phyloP scores from a whole-genome alignment of 1,140 invertebrate species.

The Anastrepha ludens region DNA sequence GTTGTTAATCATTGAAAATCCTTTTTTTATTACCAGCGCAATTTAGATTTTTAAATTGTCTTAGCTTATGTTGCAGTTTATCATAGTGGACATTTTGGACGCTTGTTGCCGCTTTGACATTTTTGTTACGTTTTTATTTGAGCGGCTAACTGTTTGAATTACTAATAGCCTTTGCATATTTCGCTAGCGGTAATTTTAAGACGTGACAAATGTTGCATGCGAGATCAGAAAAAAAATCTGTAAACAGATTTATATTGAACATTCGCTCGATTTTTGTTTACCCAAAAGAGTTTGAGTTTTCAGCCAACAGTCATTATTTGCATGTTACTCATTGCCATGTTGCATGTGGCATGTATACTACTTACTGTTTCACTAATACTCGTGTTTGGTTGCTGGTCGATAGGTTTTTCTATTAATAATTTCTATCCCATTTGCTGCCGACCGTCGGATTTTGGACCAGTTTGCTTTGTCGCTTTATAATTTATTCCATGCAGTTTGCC shows the following conservation, averaged over 20 bases:
- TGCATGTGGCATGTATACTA: neutral
- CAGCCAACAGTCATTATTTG: neutral
- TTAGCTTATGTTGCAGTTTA: neutral
- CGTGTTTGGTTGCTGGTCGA: neutral
- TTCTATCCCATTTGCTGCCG: neutral
- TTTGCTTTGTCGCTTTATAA: neutral
- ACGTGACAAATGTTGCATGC: constrained; percentile 11
- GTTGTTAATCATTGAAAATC: too few relatives aligned
- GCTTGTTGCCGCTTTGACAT: neutral
- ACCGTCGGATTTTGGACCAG: neutral
- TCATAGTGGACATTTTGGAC: neutral
- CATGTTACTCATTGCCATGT: neutral
- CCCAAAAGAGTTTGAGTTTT: neutral
- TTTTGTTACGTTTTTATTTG: neutral
- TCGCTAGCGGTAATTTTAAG: neutral
- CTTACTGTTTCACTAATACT: neutral
- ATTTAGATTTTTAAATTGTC: constrained; percentile 10
- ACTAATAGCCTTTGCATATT: neutral
- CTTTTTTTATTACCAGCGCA: neutral
- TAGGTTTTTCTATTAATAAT: neutral
- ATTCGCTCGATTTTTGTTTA: neutral
- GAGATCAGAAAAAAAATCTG: neutral
- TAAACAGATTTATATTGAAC: neutral
- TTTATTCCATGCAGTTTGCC: neutral
- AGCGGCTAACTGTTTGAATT: neutral